Evolutionary conservation across 2,888 invertebrate genomes (phyloP), one percentile per base, ranked within the genome.

Genomic region (Epinotia demarniana): DNA sequence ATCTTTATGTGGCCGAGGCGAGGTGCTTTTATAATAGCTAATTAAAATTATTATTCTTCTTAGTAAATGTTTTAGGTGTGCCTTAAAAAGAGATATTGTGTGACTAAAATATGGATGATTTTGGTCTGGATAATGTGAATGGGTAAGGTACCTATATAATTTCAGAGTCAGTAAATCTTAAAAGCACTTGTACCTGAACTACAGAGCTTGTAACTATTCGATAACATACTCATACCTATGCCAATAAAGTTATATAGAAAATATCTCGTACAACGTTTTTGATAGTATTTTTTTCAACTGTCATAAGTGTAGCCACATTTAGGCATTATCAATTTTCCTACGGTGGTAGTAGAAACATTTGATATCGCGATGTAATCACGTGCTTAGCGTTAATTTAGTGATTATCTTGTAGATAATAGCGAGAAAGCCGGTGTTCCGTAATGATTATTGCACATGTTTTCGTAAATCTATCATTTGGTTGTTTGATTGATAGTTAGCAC

Each of bases 401-500:
- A 74, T 60, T 64, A 70, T 53, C 49, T 74, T 75, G 58, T n/a
- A 49, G 19, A 70, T 82, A 79, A 79, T 81, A 81, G 78, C 80
- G 80, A 78, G 81, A 84, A 82, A 84, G 83, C 79, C 81, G 78
- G 76, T 77, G 78, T 79, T 82, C 79, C 80, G 77, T 82, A 81
- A 82, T 79, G 72, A 78, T 79, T 79, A 78, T 83, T 83, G 79
- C 81, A 75, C 80, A 81, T 83, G 77, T 67, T 79, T 77, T 68
- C 76, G 73, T 73, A 77, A 67, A 76, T 75, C 62, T 43, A 73
- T 74, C 77, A 76, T 75, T 79, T 79, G 79, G 70, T 70, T 46
- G 58, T 75, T 70, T 74, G 69, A 69, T 70, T 75, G 74, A 70
- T 71, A 71, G 75, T 71, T 67, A 67, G 60, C 70, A 60, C 70